phyloP scores from a whole-genome alignment of 2,797 vertebrate species.

The Platalea minor region DNA sequence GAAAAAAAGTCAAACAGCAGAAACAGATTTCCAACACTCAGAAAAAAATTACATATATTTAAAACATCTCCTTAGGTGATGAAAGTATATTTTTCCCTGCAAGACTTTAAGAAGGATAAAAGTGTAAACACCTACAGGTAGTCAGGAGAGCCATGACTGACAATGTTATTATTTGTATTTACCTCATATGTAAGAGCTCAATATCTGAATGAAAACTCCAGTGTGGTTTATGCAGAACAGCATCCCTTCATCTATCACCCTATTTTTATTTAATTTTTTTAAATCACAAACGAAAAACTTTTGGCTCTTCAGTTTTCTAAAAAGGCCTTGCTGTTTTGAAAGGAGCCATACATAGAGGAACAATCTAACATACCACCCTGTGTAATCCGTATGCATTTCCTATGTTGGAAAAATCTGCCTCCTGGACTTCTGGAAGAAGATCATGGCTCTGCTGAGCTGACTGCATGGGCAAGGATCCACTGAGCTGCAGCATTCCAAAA shows the following conservation, averaged over 20 bases:
- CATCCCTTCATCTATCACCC: background rate
- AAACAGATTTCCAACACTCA: background rate
- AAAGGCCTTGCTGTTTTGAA: background rate
- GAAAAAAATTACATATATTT: background rate
- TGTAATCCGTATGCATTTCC: background rate
- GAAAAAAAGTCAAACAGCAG: background rate
- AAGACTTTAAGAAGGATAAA: background rate
- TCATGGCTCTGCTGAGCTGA: background rate
- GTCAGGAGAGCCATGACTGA: background rate
- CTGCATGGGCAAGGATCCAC: background rate
- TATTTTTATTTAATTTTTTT: background rate
- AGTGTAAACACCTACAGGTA: background rate
- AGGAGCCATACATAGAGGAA: background rate
- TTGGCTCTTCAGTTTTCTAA: background rate
- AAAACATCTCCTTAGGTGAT: background rate
- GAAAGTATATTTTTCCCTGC: background rate
- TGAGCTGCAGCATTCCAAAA: background rate
- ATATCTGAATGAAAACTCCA: background rate
- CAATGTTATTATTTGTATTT: background rate
- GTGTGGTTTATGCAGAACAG: background rate
- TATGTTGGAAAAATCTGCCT: background rate
- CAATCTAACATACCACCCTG: accelerated
- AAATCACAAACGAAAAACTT: background rate
- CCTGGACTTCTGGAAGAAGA: background rate
- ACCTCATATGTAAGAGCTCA: background rate